Evolutionary conservation across 2,113 vertebrate genomes (phyloP).

Genomic region (Cyprinodon variegatus): DNA sequence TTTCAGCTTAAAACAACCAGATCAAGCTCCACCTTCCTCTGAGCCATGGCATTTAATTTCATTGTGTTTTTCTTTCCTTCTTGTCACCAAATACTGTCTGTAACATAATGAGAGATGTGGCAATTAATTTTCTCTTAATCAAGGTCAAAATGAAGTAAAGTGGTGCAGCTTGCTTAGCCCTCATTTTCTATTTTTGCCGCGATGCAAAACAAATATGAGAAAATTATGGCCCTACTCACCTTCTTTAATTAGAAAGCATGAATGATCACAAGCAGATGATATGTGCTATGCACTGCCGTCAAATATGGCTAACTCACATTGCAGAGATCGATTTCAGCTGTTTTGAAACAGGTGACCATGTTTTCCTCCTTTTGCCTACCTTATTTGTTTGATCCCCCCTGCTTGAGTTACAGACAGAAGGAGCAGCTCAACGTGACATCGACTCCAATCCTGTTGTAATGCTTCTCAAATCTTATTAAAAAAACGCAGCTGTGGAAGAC

Average conservation of each 20-base stretch:
- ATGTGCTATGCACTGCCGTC: constrained; percentile 83
- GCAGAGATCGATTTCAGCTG: constrained; percentile 82
- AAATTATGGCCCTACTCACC: constrained; percentile 99
- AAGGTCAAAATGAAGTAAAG: constrained; percentile 99
- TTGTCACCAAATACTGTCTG: constrained; percentile 91
- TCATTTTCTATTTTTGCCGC: constrained; percentile 99
- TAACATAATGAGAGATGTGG: constrained; percentile 99
- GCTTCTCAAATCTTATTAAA: constrained; percentile 87
- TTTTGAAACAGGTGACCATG: constrained; percentile 84
- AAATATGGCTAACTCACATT: constrained; percentile 54
- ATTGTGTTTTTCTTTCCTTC: constrained; percentile 78
- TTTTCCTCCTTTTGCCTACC: constrained; percentile 73
- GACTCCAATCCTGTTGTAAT: constrained; percentile 84
- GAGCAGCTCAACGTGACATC: constrained; percentile 83
- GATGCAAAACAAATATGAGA: constrained; percentile 99
- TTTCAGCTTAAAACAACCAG: constrained; percentile 69
- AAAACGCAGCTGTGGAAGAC: constrained; percentile 80
- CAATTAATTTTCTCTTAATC: constrained; percentile 99
- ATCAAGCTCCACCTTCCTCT: constrained; percentile 69
- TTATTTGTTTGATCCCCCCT: constrained; percentile 73
- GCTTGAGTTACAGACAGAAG: constrained; percentile 79
- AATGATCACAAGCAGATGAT: constrained; percentile 93
- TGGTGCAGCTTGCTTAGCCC: constrained; percentile 95
- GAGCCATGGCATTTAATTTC: constrained; percentile 72
- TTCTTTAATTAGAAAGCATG: constrained; percentile 99